Conservation (phyloP, 1,140 invertebrate species). For the Cylas formicarius region DNA sequence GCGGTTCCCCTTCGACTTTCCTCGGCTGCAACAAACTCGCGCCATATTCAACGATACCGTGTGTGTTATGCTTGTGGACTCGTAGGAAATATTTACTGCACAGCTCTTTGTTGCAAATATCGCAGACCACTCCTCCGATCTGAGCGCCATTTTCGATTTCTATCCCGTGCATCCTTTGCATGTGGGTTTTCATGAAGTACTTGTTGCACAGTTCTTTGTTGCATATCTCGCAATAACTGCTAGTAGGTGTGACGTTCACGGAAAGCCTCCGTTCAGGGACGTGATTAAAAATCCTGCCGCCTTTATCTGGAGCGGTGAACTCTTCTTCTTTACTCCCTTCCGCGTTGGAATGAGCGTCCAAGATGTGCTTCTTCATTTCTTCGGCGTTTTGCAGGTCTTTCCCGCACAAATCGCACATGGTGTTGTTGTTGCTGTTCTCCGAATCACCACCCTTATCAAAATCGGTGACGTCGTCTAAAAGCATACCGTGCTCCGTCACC, state of each 20-base stretch:
- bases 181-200: slow-evolving; percentile 99
- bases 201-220: slow-evolving; percentile 99
- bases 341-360: slow-evolving; percentile 47
- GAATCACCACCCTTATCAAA: slow-evolving; percentile 33
- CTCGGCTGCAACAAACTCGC: slow-evolving; percentile 47
- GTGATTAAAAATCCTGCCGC: slow-evolving; percentile 20
- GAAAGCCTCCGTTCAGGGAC: slow-evolving; percentile 33
- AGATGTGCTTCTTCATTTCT: slow-evolving; percentile 51
- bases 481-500: slow-evolving; percentile 50
- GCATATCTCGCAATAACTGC: slow-evolving; percentile 96
- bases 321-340: slow-evolving; percentile 13
- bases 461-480: slow-evolving; percentile 33
- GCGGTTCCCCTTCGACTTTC: slow-evolving; percentile 40
- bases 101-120: slow-evolving; percentile 95
- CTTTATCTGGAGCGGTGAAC: slow-evolving; percentile 9
- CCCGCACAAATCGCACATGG: slow-evolving; percentile 49
- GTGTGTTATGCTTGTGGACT: slow-evolving; percentile 96
- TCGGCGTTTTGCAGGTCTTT: slow-evolving; percentile 50
- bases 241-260: slow-evolving; percentile 54
- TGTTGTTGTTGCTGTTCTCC: slow-evolving; percentile 38
- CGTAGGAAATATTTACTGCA: slow-evolving; percentile 96
- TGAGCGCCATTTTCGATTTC: slow-evolving; percentile 87
- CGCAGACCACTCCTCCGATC: slow-evolving; percentile 88
- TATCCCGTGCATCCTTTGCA: slow-evolving; percentile 98
- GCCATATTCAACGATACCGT: slow-evolving; percentile 79